These are phyloP conservation scores for Anabas testudineus DNA, from an alignment of 2,797 vertebrate species.

Conservation along the genomic window DNA sequence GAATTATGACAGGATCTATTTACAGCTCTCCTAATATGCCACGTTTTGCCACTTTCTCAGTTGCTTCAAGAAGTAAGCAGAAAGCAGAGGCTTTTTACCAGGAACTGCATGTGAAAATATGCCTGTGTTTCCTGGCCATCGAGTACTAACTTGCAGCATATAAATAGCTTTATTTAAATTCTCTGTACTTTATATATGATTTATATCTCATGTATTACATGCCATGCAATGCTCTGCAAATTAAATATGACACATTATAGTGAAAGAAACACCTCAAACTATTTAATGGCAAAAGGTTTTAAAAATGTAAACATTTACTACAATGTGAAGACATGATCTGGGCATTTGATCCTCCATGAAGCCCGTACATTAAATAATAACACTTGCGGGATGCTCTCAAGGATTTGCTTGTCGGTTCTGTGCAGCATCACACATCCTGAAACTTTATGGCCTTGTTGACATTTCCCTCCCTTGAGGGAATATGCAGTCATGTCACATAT, in stretches of 20 bases:
- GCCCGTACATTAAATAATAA: slow-evolving; percentile 40
- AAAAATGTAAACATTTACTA: slow-evolving; percentile 23
- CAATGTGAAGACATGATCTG: slow-evolving; percentile 17
- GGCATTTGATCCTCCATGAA: slow-evolving; percentile 32
- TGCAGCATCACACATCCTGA: slow-evolving; percentile 51
- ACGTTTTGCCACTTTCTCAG: slow-evolving; percentile 1
- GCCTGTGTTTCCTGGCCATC: slow-evolving; percentile 7
- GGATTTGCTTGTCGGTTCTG: slow-evolving; percentile 31
- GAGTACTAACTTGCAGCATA: no score
- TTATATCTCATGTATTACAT: no score
- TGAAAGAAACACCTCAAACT: no score
- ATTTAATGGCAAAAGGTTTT: not conserved
- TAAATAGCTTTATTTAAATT: slow-evolving; percentile 13
- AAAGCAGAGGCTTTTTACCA: slow-evolving; percentile 10
- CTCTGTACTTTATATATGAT: no score
- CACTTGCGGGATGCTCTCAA: slow-evolving; percentile 29
- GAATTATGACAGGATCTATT: slow-evolving; percentile 58
- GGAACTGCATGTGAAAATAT: slow-evolving; percentile 19
- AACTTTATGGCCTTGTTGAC: slow-evolving; percentile 57
- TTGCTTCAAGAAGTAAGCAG: slow-evolving; percentile 11
- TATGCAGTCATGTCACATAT: slow-evolving; percentile 60
- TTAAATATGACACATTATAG: no score
- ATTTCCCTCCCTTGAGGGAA: slow-evolving; percentile 50
- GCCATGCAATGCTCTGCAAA: no score
- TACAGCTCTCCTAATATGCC: slow-evolving; percentile 31